phyloP scores from a whole-genome alignment of 2,888 invertebrate genomes.

The Aproaerema taeniolella region DNA sequence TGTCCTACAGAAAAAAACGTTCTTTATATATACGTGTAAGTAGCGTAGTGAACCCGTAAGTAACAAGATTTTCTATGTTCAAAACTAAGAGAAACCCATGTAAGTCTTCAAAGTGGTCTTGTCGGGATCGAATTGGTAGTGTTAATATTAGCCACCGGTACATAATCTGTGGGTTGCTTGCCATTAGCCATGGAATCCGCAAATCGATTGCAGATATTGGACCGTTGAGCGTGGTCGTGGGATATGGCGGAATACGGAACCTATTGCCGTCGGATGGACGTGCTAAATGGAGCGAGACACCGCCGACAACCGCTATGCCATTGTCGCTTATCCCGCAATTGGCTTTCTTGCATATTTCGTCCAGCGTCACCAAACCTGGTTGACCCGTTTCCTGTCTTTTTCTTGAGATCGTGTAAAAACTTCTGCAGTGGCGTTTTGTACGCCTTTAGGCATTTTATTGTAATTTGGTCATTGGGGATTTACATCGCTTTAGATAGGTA shows the following conservation, averaged over 20 bases:
- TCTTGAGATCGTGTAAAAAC: no score
- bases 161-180: background rate
- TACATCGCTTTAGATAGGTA: no score
- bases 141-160: background rate
- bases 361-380: constrained; percentile 4
- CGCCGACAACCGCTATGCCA: constrained; percentile 36
- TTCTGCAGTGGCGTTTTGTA: no score
- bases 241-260: constrained; percentile 4
- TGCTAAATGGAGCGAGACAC: constrained; percentile 36
- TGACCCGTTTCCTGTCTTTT: background rate
- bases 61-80: no score
- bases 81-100: no score
- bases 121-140: no score
- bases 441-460: no score
- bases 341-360: constrained; percentile 31
- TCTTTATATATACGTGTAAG: no score
- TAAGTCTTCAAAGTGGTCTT: no score
- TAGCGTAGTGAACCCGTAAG: no score
- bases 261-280: background rate
- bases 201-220: constrained; percentile 12
- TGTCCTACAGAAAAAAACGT: no score
- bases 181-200: constrained; percentile 2
- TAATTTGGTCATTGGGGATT: no score
- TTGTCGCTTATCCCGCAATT: constrained; percentile 34
- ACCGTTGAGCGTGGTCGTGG: constrained; percentile 3